A percentile compares a stretch with the other conserved stretches of the same genome.
phyloP scores from a whole-genome alignment of 23 tunicate genomes.

The Phallusia fumigata region DNA sequence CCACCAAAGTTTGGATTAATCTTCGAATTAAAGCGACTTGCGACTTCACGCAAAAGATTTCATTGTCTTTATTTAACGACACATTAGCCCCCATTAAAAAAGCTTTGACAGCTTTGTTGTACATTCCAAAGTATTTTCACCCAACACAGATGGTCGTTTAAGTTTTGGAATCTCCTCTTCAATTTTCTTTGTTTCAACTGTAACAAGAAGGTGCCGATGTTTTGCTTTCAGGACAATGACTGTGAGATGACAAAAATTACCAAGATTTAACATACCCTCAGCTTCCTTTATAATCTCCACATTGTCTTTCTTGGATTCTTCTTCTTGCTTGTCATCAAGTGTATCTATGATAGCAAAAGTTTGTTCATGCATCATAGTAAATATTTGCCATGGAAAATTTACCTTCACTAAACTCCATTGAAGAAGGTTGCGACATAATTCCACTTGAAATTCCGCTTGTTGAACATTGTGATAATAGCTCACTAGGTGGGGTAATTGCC shows the following conservation, averaged over 20 bases:
- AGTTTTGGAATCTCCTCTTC: background rate
- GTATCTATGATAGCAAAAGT: background rate
- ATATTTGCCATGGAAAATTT: background rate
- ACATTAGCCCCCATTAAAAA: too few species aligned
- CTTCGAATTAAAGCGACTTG: too few species aligned
- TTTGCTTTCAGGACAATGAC: too few species aligned
- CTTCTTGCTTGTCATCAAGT: background rate
- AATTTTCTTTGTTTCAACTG: background rate
- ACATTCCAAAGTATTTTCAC: background rate
- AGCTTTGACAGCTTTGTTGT: too few species aligned
- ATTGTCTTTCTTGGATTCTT: background rate
- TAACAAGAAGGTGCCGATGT: background rate
- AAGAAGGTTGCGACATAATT: conserved; percentile 39
- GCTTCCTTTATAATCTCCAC: too few species aligned
- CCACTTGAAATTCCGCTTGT: conserved; percentile 53
- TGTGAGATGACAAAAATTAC: too few species aligned
- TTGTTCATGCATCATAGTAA: background rate
- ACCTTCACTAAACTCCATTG: conserved; percentile 79
- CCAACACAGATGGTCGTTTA: background rate
- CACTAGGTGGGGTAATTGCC: conserved; percentile 4
- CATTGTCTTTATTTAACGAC: too few species aligned
- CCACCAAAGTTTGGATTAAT: too few species aligned
- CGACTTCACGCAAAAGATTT: too few species aligned
- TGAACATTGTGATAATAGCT: background rate
- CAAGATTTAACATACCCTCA: too few species aligned